Base-by-base conservation (phyloP, 2,888 invertebrate species). In the Callinectes sapidus region DNA sequence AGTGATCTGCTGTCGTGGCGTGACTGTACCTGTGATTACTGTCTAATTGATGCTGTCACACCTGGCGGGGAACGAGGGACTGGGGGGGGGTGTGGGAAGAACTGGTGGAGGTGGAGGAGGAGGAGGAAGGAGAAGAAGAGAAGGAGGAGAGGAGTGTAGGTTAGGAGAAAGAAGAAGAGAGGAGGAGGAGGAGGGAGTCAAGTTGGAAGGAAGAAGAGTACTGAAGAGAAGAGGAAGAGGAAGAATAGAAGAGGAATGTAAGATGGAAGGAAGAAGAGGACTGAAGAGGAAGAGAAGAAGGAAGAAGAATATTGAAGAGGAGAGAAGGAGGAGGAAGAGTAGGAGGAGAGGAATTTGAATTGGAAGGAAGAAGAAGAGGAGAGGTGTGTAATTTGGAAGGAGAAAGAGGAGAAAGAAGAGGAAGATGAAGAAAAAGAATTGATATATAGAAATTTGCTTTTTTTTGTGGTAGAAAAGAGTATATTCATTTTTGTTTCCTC, bases 11-110 rank as follows among this genome's bases (percentile, higher is more conserved):
- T 18, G 39, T 39, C 39, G 89, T 89, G 39, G 10, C 89, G 48
- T 66, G 89, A 66, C 89, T 89, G 42, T 89, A 66, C 89, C 89
- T 89, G 89, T 55, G 89, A 66, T 89, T 89, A 89, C 66, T 71
- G 39, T 39, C 71, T 89, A 89, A 89, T 89, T 89, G 89, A 89
- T 89, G 89, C 66, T 89, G 89, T 89, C 89, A 89, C 89, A 89
- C 89, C 66, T 66, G 89, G 66, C 66, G 13, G 14, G 66, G 13
- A 39, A 35, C 35, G 42, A n/a, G 48, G 28, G 89, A 28, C 14
- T n/a, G 42, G n/a, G 28, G 42, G 1, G 18, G 54, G 1, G 28
- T 3, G 88, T n/a, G 88, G 55, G 28, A n/a, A 42, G 42, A 18
- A 28, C 23, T 10, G 77, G 28, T 14, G n/a, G 66, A 61, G 61